Evolutionary conservation across 1,140 invertebrate genomes (phyloP).

Genomic region (Listronotus oregonensis): DNA sequence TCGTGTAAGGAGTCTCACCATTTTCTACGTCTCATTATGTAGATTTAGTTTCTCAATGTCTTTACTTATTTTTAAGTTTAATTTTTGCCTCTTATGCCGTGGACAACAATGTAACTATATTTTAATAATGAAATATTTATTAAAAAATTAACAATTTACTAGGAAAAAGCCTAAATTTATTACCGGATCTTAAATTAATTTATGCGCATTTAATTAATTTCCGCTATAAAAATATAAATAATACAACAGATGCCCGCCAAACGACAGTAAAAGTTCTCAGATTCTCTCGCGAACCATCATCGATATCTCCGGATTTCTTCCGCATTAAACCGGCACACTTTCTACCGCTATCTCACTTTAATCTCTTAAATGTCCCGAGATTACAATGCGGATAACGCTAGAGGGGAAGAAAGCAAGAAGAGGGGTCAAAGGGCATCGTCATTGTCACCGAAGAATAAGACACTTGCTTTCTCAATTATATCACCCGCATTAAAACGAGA

Average conservation of each 20-base stretch:
- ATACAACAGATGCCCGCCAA: neutral
- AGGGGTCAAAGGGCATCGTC: slow-evolving; percentile 11
- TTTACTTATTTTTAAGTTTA: no score
- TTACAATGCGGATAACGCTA: slow-evolving; percentile 1
- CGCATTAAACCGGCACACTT: slow-evolving; percentile 29
- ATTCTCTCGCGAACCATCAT: slow-evolving; percentile 23
- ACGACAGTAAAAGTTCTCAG: slow-evolving; percentile 16
- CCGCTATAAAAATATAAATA: neutral
- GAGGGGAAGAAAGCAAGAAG: slow-evolving; percentile 2
- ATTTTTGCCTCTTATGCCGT: no score
- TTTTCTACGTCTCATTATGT: no score
- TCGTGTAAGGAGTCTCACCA: no score
- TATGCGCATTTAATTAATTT: neutral
- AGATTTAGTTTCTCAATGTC: no score
- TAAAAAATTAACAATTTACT: neutral
- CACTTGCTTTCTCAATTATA: neutral
- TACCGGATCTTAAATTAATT: neutral
- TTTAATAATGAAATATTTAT: no score
- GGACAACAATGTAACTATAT: no score
- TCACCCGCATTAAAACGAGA: neutral
- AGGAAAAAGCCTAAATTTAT: no score
- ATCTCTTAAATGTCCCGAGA: neutral
- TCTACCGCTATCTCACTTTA: slow-evolving; percentile 19
- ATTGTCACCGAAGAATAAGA: neutral
- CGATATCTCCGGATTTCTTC: slow-evolving; percentile 36